Conservation (phyloP, 2,113 vertebrate species). For the Capreolus pygargus region DNA sequence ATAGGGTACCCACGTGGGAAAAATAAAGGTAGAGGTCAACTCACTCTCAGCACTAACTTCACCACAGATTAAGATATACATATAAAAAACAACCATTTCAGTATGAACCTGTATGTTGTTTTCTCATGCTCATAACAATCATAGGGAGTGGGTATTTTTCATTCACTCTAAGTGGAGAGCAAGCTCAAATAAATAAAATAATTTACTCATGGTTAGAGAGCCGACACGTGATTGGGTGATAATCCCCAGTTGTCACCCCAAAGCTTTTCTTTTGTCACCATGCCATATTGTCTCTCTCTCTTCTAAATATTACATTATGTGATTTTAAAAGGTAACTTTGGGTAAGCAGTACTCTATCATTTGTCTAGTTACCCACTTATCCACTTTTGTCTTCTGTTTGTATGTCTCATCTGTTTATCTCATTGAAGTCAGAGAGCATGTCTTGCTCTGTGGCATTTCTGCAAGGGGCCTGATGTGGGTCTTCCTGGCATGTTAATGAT, state of each 20-base stretch:
- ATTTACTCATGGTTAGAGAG: background rate
- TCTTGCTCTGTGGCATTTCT: background rate
- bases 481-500: background rate
- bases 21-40: background rate
- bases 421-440: background rate
- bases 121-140: background rate
- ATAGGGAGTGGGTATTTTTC: background rate
- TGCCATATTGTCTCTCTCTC: background rate
- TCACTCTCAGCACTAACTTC: background rate
- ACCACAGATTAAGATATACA: background rate
- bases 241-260: background rate
- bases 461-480: background rate
- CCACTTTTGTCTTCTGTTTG: background rate
- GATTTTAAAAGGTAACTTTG: background rate
- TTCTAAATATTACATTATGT: background rate
- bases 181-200: background rate
- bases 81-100: background rate
- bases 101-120: background rate
- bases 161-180: background rate
- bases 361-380: background rate
- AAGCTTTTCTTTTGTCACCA: background rate
- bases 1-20: background rate
- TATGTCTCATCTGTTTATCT: background rate
- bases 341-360: background rate
- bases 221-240: background rate